A percentile compares a stretch with the other conserved stretches of the same genome.
Evolutionary conservation across 1,140 invertebrate species (phyloP).

Genomic region (Achatina immaculata): DNA sequence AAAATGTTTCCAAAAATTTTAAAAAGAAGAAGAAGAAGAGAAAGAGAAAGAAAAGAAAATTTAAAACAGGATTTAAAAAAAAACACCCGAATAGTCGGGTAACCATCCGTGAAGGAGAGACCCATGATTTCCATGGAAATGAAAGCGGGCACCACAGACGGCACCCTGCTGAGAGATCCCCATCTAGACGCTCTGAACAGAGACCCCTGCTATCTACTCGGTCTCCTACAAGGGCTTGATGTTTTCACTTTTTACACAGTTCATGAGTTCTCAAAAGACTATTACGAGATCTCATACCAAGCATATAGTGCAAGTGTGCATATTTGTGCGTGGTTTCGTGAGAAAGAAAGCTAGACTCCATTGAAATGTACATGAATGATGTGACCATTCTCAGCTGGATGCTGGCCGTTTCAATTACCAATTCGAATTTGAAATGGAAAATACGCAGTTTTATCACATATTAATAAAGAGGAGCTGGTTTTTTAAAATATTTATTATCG

Average conservation of each 20-base stretch:
- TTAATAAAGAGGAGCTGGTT: conserved; percentile 4
- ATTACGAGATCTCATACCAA: conserved; percentile 3
- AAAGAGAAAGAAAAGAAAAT: too few relatives aligned
- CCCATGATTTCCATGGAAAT: neutral
- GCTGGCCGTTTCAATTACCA: neutral
- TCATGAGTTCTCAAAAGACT: conserved; percentile 3
- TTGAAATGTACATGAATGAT: neutral
- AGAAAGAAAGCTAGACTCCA: neutral
- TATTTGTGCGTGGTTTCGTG: neutral
- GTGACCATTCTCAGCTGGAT: neutral
- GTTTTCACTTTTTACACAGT: conserved; percentile 12
- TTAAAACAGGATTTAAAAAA: neutral
- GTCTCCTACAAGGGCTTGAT: neutral
- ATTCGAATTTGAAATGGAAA: conserved; percentile 13
- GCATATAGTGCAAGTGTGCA: conserved; percentile 11
- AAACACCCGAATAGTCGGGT: neutral
- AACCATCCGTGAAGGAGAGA: neutral
- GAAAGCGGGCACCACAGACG: neutral
- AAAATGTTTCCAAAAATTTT: too few relatives aligned
- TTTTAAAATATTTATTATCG: neutral
- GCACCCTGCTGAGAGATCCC: neutral
- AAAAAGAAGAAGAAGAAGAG: too few relatives aligned
- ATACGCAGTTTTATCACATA: neutral
- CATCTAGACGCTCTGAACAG: neutral
- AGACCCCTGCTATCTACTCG: neutral